phyloP scores from a whole-genome alignment of 2,797 vertebrate genomes.

The Myoxocephalus aenaeus region DNA sequence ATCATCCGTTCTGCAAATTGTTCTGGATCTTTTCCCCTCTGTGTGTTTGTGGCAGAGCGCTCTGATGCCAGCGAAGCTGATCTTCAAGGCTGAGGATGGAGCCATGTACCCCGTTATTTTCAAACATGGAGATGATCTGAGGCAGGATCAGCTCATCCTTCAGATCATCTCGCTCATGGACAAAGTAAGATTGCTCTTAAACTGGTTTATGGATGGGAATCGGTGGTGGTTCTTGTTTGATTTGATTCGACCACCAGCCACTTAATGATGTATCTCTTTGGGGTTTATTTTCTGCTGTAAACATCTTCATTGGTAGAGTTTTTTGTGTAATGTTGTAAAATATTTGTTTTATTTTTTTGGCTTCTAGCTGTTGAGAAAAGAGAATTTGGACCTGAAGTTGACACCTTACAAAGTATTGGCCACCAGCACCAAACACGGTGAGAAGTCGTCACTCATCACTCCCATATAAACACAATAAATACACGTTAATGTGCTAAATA shows the following conservation, averaged over 20 bases:
- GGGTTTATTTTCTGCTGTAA: background rate
- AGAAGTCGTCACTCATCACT: slow-evolving; percentile 10
- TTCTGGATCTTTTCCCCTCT: too few relatives aligned
- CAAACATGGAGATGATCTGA: slow-evolving; percentile 97
- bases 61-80: slow-evolving; percentile 97
- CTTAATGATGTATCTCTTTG: background rate
- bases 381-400: slow-evolving; percentile 97
- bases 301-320: background rate
- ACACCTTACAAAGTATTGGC: slow-evolving; percentile 98
- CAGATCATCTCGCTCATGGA: slow-evolving; percentile 99
- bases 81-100: slow-evolving; percentile 96
- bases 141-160: slow-evolving; percentile 98
- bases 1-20: background rate
- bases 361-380: slow-evolving; percentile 92
- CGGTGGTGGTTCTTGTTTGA: background rate
- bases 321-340: background rate
- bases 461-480: too few relatives aligned
- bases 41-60: slow-evolving; percentile 86
- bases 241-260: background rate
- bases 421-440: slow-evolving; percentile 98
- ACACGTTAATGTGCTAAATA: too few relatives aligned
- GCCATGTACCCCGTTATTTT: slow-evolving; percentile 97
- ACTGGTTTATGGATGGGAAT: background rate
- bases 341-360: background rate
- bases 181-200: slow-evolving; percentile 83